These are phyloP conservation scores for Holothuria glaberrima DNA, from an alignment of 35 echinoderm and acorn worm genomes.

Conservation along the genomic window DNA sequence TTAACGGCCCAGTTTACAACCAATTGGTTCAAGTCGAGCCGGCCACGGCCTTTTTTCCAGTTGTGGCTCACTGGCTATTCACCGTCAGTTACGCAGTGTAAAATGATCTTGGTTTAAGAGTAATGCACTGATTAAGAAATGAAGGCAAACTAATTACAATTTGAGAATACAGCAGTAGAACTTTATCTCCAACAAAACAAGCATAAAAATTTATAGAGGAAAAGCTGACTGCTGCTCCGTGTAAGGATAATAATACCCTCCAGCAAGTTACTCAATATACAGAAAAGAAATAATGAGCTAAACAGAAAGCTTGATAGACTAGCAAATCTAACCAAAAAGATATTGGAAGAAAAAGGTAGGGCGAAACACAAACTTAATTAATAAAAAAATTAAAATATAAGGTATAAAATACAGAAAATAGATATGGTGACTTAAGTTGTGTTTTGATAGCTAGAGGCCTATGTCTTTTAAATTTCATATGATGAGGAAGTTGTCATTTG, in stretches of 20 bases:
- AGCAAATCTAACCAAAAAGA: conserved; percentile 45
- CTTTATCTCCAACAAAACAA: too few relatives aligned
- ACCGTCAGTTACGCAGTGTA: too few relatives aligned
- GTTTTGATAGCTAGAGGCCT: conserved; percentile 14
- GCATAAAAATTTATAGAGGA: conserved; percentile 41
- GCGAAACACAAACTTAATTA: conserved; percentile 48
- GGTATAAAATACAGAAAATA: conserved; percentile 60
- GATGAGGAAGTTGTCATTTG: conserved; percentile 59
- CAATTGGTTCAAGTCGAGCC: too few relatives aligned
- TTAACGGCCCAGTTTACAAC: too few relatives aligned
- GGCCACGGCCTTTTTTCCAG: too few relatives aligned
- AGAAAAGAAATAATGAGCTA: conserved; percentile 51
- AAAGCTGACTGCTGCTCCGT: conserved; percentile 21
- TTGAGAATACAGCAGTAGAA: too few relatives aligned
- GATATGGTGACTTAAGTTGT: conserved; percentile 26
- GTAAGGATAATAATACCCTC: background rate
- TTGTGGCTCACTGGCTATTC: too few relatives aligned
- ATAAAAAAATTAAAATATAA: conserved; percentile 40
- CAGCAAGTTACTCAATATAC: background rate
- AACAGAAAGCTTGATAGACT: conserved; percentile 53
- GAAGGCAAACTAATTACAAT: too few relatives aligned
- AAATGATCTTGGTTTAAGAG: too few relatives aligned
- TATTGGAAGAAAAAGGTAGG: conserved; percentile 35
- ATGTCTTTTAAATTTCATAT: conserved; percentile 26
- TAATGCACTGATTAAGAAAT: too few relatives aligned